Conservation (phyloP, 2,888 invertebrate genomes). For the Torymus tubicola region DNA sequence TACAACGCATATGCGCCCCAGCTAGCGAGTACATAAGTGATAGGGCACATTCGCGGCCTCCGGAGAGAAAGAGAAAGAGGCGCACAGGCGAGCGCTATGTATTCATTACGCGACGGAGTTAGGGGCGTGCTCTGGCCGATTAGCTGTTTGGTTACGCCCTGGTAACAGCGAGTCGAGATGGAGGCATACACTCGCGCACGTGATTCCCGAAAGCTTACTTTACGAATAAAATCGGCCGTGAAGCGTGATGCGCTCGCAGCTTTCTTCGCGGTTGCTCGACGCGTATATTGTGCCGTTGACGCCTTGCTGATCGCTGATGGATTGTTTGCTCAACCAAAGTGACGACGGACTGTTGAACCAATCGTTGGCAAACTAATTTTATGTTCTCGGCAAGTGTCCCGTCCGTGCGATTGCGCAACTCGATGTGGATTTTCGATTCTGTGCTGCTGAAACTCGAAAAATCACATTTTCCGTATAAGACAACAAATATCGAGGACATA, state of each 20-base stretch:
- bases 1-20: background rate
- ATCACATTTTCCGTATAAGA: too few relatives aligned
- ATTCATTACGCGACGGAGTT: conserved; percentile 44
- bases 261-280: background rate
- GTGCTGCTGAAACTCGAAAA: too few relatives aligned
- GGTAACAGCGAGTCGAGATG: conserved; percentile 59
- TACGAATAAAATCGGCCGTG: too few relatives aligned
- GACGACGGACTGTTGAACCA: background rate
- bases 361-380: background rate
- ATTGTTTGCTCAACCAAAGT: conserved; percentile 10
- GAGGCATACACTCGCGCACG: conserved; percentile 1
- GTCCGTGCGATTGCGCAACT: too few relatives aligned
- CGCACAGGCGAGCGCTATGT: conserved; percentile 13
- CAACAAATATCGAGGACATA: too few relatives aligned
- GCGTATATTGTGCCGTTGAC: background rate
- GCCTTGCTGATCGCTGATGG: background rate
- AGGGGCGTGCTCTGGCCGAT: conserved; percentile 67
- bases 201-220: background rate
- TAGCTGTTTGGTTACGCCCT: conserved; percentile 70
- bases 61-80: conserved; percentile 8
- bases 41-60: too few relatives aligned
- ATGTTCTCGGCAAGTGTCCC: background rate
- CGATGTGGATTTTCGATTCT: too few relatives aligned
- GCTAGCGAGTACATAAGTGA: too few relatives aligned
- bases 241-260: too few relatives aligned